Conservation (phyloP, 1,140 invertebrate species). For the Cotesia glomerata region DNA sequence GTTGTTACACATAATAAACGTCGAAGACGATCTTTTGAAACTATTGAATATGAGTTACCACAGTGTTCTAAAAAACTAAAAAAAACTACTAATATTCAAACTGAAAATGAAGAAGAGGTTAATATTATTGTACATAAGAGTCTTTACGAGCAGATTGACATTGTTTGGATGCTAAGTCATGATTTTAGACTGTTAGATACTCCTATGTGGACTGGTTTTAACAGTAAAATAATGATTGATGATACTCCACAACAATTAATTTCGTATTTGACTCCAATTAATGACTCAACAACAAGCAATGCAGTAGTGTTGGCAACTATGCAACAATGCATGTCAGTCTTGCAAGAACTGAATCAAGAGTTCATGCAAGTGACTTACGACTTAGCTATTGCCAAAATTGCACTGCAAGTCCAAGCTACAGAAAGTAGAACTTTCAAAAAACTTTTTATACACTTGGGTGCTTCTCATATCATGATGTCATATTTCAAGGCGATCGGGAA, state of each 20-base stretch:
- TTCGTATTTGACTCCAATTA: constrained; percentile 8
- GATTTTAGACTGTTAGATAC: constrained; percentile 6
- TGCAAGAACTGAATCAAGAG: neutral
- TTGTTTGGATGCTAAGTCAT: constrained; percentile 24
- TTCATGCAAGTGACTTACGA: neutral
- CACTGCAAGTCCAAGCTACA: neutral
- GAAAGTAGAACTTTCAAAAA: neutral
- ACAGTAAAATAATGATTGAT: constrained; percentile 25
- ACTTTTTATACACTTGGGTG: neutral
- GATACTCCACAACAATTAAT: neutral
- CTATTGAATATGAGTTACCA: neutral
- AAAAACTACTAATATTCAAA: neutral
- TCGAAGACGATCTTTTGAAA: neutral
- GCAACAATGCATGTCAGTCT: neutral
- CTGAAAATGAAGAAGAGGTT: neutral
- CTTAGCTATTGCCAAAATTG: neutral
- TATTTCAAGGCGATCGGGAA: constrained; percentile 9
- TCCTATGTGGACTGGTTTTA: constrained; percentile 32
- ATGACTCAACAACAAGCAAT: constrained; percentile 7
- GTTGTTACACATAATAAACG: neutral
- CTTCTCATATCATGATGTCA: constrained; percentile 5
- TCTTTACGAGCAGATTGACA: neutral
- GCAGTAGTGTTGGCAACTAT: neutral
- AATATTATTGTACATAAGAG: neutral
- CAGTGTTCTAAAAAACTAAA: neutral